Percentiles rank a stretch among this genome's conserved stretches.
Evolutionary conservation across 2,797 vertebrate genomes (phyloP).

Genomic region (Heterohyrax brucei): DNA sequence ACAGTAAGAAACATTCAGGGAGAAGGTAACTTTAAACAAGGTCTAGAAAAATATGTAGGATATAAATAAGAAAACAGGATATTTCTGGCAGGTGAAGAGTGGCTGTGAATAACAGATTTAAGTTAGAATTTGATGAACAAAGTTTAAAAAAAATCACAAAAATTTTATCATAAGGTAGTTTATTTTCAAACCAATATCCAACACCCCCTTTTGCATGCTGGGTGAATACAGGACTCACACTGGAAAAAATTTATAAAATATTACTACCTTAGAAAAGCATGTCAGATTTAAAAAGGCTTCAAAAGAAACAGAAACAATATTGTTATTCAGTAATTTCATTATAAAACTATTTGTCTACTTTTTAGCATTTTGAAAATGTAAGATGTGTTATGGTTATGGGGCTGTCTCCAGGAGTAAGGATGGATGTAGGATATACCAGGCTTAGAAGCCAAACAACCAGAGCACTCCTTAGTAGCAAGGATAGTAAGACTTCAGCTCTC

Average conservation of each 20-base stretch:
- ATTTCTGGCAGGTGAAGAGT: not conserved
- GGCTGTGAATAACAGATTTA: not conserved
- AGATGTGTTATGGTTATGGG: not conserved
- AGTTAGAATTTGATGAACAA: not conserved
- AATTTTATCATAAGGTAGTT: not conserved
- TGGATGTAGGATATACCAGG: not conserved
- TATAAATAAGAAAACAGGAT: not conserved
- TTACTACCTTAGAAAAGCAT: not conserved
- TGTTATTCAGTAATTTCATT: not conserved
- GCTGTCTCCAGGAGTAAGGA: not conserved
- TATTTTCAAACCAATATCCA: not conserved
- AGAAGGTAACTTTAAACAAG: not conserved
- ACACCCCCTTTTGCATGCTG: not conserved
- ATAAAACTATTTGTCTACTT: not conserved
- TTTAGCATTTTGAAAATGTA: too few relatives aligned
- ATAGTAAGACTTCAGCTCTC: too few relatives aligned
- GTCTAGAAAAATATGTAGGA: not conserved
- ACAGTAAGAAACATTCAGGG: not conserved
- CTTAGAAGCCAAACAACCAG: too few relatives aligned
- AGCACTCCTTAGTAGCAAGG: too few relatives aligned
- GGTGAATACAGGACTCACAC: not conserved
- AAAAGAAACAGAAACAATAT: not conserved
- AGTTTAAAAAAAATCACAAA: not conserved
- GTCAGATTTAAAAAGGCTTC: not conserved
- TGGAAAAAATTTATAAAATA: not conserved